Evolutionary conservation across 2,113 vertebrate species (phyloP).

Genomic region (Siniperca knerii): DNA sequence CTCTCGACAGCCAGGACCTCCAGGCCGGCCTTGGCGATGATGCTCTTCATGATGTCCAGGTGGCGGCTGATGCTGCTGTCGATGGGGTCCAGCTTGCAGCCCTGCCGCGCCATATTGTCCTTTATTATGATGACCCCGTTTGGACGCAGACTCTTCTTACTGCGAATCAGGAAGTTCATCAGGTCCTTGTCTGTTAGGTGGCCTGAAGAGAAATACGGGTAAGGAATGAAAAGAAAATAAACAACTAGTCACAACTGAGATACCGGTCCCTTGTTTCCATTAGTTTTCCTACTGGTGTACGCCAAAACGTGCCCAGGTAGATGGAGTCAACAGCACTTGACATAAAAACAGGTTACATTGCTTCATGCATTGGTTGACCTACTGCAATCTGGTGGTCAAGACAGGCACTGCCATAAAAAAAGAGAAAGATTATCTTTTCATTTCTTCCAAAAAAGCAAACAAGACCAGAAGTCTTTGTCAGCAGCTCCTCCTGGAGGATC

Average conservation of each 20-base stretch:
- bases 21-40: conserved; percentile 91
- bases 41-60: conserved; percentile 89
- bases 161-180: conserved; percentile 89
- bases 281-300: neutral
- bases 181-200: conserved; percentile 96
- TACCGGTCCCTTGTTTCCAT: neutral
- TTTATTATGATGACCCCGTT: conserved; percentile 94
- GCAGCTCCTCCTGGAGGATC: neutral
- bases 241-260: neutral
- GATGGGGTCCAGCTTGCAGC: conserved; percentile 90
- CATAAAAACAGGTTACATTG: neutral
- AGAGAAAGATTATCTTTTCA: neutral
- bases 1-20: conserved; percentile 86
- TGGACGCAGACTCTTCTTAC: conserved; percentile 89
- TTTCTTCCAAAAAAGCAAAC: neutral
- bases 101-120: conserved; percentile 95
- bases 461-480: neutral
- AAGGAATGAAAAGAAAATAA: no score
- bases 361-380: neutral
- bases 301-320: neutral
- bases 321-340: neutral
- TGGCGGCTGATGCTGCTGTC: conserved; percentile 96
- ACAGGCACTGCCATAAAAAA: neutral
- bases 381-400: neutral
- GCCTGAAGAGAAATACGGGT: conserved; percentile 75